A percentile compares a stretch with the other conserved stretches of the same genome.
Conservation (phyloP, 2,888 invertebrate genomes). For the Molorchus minor region DNA sequence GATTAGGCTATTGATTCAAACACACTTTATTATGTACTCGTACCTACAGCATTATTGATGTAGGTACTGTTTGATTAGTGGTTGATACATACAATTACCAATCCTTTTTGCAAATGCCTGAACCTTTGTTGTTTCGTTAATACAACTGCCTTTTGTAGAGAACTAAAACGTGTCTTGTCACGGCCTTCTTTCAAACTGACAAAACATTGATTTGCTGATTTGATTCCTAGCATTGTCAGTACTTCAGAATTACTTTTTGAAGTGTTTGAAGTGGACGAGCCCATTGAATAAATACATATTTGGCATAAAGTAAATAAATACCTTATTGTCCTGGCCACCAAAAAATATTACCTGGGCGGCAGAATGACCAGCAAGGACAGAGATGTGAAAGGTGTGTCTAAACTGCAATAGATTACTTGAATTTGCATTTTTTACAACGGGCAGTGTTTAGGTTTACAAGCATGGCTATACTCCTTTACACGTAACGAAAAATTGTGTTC, state of each 20-base stretch:
- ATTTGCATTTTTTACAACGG: too few species aligned
- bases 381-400: neutral
- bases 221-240: neutral
- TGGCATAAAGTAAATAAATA: conserved; percentile 1
- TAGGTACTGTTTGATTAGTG: too few species aligned
- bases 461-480: too few species aligned
- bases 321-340: neutral
- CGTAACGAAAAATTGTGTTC: too few species aligned
- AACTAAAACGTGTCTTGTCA: neutral
- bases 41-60: too few species aligned
- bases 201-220: neutral
- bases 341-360: neutral
- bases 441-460: too few species aligned
- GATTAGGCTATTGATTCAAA: too few species aligned
- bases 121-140: too few species aligned
- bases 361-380: conserved; percentile 1
- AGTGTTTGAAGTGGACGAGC: neutral
- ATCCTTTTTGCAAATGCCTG: too few species aligned
- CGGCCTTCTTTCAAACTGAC: neutral
- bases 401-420: conserved; percentile 1
- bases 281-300: conserved; percentile 8
- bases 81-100: too few species aligned
- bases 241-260: neutral
- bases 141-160: neutral
- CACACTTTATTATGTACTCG: too few species aligned